Base-by-base conservation (phyloP, 1,140 invertebrate species). In the Oreohelix idahoensis region DNA sequence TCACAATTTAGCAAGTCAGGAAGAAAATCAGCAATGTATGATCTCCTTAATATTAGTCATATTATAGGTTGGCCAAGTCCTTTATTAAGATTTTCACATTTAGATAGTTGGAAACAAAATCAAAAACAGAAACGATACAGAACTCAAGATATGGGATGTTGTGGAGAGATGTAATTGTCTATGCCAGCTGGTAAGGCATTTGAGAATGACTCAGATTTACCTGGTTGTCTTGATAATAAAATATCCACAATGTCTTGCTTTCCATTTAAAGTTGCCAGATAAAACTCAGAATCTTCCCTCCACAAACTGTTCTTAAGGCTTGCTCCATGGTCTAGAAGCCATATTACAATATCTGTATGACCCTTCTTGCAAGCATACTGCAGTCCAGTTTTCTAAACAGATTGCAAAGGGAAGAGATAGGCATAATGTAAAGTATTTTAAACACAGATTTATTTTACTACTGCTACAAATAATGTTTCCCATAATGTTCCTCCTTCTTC, bases 221-320 rank as follows among this genome's bases (percentile, higher is more conserved):
- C 77, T 29, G 51, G 58, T 20, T 35, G 10, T 26, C 32, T 66
- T 58, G 29, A 51, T 35, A 71, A 32, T 10, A 81, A 39, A 26
- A 81, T 23, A 29, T 81, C 45, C 1, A 81, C 32, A 10, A 71
- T 35, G 10, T 81, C 42, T 5, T n/a, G 5, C 5, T 81, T 63
- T 39, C 79, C 79, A 51, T 81, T 45, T 20, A 70, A 49, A 23
- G 63, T 58, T 13, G 79, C 79, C 45, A 81, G 39, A 51, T 81
- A 81, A 71, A 81, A 71, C n/a, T 81, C 79, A 35, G 63, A 71
- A 45, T 81, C 69, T 51, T 81, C 63, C 13, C 42, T 13, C 79
- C 79, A 81, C 11, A 71, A 35, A 81, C 26, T 45, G 38, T 70
- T 32, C 26, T 51, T 71, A 11, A 45, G 29, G 10, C 11, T 45